A percentile compares a stretch with the other conserved stretches of the same genome.
phyloP scores from a whole-genome alignment of 1,140 invertebrate species.

The Caerostris extrusa region DNA sequence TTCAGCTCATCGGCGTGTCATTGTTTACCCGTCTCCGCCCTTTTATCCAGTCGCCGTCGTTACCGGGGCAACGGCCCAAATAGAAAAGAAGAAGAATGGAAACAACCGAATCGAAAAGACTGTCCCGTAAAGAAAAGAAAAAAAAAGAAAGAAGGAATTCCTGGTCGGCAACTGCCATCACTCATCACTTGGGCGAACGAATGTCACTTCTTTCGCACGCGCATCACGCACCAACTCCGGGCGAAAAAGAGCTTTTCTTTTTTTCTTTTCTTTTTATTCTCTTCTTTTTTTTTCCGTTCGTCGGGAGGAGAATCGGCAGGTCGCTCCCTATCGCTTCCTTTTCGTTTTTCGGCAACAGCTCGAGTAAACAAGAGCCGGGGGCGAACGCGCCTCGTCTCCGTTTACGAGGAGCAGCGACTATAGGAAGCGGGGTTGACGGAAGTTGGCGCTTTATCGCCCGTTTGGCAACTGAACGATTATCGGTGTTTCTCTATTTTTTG shows the following conservation, averaged over 20 bases:
- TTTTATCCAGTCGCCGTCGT: constrained; percentile 26
- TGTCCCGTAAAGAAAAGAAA: constrained; percentile 4
- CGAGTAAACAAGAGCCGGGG: constrained; percentile 68
- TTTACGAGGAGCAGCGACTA: background rate
- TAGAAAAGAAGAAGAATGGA: constrained; percentile 22
- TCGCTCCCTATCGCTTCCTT: constrained; percentile 51
- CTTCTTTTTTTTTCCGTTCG: background rate
- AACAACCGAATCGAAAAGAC: constrained; percentile 44
- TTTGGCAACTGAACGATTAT: background rate
- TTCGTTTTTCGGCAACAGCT: constrained; percentile 69
- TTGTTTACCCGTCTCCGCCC: constrained; percentile 10
- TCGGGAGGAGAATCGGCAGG: constrained; percentile 52
- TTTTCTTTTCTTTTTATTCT: background rate
- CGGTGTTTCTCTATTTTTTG: too few relatives aligned
- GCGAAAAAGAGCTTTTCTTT: background rate
- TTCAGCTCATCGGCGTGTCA: constrained; percentile 20
- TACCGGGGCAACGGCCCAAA: constrained; percentile 44
- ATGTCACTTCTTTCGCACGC: constrained; percentile 59
- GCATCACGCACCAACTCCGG: constrained; percentile 11
- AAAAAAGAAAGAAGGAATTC: constrained; percentile 19
- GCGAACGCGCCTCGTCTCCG: constrained; percentile 51
- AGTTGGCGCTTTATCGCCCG: background rate
- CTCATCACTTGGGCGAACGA: constrained; percentile 57
- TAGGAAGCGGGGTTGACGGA: background rate
- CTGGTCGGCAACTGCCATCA: constrained; percentile 53